Percentiles rank a stretch among this genome's conserved stretches.
Evolutionary conservation across 1,140 invertebrate genomes (phyloP).

Genomic region (roundworm (Caenorhabditis elegans)): WBcel235 BX284603.4:2668001-2668500

Average conservation of each 20-base stretch:
- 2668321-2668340: constrained; percentile 47
- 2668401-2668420: constrained; percentile 56
- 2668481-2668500: constrained; percentile 60
- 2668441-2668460: constrained; percentile 58
- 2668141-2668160: constrained; percentile 64
- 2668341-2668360: constrained; percentile 54
- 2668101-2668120: constrained; percentile 51
- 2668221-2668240: constrained; percentile 60
- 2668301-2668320: constrained; percentile 57
- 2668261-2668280: constrained; percentile 58
- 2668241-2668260: constrained; percentile 58
- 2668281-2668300: constrained; percentile 55
- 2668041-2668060: constrained; percentile 63
- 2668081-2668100: constrained; percentile 65
- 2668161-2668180: constrained; percentile 53
- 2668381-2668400: constrained; percentile 57
- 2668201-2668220: constrained; percentile 58
- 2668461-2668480: constrained; percentile 56
- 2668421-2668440: constrained; percentile 58
- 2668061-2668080: constrained; percentile 51
- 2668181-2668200: constrained; percentile 61
- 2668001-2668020: constrained; percentile 56
- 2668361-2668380: constrained; percentile 55
- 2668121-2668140: constrained; percentile 58
- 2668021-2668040: constrained; percentile 61